phyloP scores from a whole-genome alignment of 2,888 invertebrate genomes.

The Nasonovia ribisnigri region DNA sequence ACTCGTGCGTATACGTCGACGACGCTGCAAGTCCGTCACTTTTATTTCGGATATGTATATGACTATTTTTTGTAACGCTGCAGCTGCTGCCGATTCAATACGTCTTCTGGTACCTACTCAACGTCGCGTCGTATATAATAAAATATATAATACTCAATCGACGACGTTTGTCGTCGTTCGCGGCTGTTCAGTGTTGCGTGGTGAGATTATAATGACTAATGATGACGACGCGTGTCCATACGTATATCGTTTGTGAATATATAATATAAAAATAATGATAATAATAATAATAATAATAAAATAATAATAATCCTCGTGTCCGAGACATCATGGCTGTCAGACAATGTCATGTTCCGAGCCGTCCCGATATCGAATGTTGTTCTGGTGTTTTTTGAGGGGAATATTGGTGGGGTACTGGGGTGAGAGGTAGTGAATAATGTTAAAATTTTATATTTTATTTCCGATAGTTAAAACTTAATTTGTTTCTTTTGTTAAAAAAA shows the following conservation, averaged over 20 bases:
- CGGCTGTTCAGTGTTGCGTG: slow-evolving; percentile 1
- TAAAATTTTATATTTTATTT: neutral
- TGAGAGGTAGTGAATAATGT: neutral
- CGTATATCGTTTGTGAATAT: neutral
- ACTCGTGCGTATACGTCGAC: neutral
- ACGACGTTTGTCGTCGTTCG: neutral
- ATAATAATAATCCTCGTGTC: slow-evolving; percentile 14
- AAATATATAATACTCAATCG: slow-evolving; percentile 11
- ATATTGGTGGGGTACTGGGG: neutral
- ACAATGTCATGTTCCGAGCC: neutral
- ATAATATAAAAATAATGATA: too few relatives aligned
- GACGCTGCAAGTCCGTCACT: neutral
- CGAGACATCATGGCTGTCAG: neutral
- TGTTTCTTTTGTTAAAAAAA: neutral
- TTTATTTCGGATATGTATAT: neutral
- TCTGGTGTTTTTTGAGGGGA: neutral
- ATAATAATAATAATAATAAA: neutral
- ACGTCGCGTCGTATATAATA: neutral
- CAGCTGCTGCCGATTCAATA: slow-evolving; percentile 34
- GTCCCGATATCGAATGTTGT: neutral
- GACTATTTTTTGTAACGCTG: neutral
- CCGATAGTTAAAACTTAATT: neutral
- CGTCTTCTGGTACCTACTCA: neutral
- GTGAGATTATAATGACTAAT: slow-evolving; percentile 26
- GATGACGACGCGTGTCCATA: slow-evolving; percentile 20